These are phyloP conservation scores for Scrobipalpa atriplicella DNA, from an alignment of 2,888 invertebrate genomes.

Conservation along the genomic window DNA sequence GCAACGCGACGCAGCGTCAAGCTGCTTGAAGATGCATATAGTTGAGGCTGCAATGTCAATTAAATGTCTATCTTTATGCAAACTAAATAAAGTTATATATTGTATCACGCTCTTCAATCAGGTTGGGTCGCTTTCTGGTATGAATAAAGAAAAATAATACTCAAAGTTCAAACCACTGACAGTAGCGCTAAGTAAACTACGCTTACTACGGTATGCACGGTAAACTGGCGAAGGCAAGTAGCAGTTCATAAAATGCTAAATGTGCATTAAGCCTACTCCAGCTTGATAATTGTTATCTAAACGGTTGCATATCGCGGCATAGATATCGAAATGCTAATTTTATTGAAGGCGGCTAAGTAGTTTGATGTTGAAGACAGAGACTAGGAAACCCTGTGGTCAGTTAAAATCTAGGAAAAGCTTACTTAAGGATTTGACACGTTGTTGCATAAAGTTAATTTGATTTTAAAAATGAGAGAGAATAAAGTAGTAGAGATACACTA, in stretches of 20 bases:
- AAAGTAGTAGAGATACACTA: too few species aligned
- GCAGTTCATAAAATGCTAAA: conserved; percentile 18
- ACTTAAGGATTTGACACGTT: background rate
- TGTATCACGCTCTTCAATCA: too few species aligned
- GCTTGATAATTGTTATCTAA: conserved; percentile 21
- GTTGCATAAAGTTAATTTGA: background rate
- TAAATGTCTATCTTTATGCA: too few species aligned
- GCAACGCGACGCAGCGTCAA: too few species aligned
- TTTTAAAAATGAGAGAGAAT: too few species aligned
- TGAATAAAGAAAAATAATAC: background rate
- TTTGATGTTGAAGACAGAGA: conserved; percentile 2
- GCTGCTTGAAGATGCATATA: too few species aligned
- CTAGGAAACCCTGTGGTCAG: background rate
- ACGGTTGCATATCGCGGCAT: conserved; percentile 2
- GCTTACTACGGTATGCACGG: background rate
- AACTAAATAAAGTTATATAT: too few species aligned
- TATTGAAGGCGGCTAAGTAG: conserved; percentile 17
- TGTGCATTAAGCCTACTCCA: conserved; percentile 17
- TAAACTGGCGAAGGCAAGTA: conserved; percentile 2
- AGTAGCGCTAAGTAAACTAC: background rate
- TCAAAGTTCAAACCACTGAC: conserved; percentile 11
- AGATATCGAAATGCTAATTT: conserved; percentile 23
- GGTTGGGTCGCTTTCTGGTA: too few species aligned
- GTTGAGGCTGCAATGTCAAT: too few species aligned
- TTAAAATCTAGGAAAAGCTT: background rate